Base-by-base conservation (phyloP, 37 sponge, comb jelly and placozoan genomes). In the Ianthella basta region DNA sequence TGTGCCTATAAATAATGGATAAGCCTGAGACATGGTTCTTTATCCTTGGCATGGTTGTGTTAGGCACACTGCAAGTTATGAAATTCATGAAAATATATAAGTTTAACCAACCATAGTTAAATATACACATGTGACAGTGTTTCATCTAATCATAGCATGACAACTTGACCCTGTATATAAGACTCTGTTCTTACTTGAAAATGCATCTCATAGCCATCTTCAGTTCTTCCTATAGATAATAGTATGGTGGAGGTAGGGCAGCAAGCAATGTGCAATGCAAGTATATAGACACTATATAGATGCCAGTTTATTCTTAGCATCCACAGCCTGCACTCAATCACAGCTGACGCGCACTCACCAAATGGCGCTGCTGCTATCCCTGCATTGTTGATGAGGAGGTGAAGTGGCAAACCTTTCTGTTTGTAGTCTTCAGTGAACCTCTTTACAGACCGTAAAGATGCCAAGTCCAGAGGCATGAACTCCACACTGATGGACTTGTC, bases 161-260 rank as follows among this genome's bases (percentile, higher is more conserved):
- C 21, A 40, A 53, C 40, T 12, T 79, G 56, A 0, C 4, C 40
- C 19, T 79, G 56, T 79, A 10, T 53, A 10, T 79, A 53, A 37
- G 63, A 13, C 10, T 61, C 12, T 61, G 63, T 61, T 2, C 8
- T 4, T 61, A 91, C 91, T 41, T 91, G 87, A 24, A 88, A 88
- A 30, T 88, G 89, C 10, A 40, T 56, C 55, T 91, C 92, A 88
- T 88, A 59, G 2, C 82, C 82, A 65, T 91, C 89, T n/a, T 78
- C 77, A 4, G 92, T 91, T 15, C 25, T 75, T 75, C 8, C 50
- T 44, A 44, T n/a, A n/a, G n/a, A n/a, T n/a, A n/a, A n/a, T n/a
- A n/a, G n/a, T n/a, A n/a, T n/a, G n/a, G n/a, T n/a, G n/a, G n/a
- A n/a, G n/a, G n/a, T n/a, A n/a, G n/a, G n/a, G n/a, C n/a, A n/a